These are phyloP conservation scores for Motacilla alba DNA, from an alignment of 2,113 vertebrate species.

Conservation along the genomic window DNA sequence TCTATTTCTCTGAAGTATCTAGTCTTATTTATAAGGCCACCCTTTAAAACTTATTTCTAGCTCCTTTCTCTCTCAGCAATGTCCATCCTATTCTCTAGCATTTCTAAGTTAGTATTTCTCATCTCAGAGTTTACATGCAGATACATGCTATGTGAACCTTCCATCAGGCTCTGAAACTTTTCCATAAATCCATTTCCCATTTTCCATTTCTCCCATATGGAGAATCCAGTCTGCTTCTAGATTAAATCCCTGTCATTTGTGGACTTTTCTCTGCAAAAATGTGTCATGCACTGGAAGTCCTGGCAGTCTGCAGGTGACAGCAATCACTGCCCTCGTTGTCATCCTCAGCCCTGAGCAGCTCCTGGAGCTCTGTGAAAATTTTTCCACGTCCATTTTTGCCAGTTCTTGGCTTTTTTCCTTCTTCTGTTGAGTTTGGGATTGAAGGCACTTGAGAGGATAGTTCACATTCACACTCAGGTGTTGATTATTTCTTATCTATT, in stretches of 20 bases:
- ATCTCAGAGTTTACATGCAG: background rate
- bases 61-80: background rate
- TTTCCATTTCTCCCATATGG: background rate
- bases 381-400: accelerated
- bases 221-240: background rate
- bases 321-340: background rate
- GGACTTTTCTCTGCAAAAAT: background rate
- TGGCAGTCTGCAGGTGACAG: background rate
- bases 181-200: background rate
- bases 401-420: background rate
- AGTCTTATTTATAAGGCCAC: background rate
- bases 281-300: background rate
- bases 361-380: background rate
- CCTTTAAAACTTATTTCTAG: background rate
- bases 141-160: background rate
- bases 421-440: background rate
- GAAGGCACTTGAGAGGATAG: background rate
- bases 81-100: background rate
- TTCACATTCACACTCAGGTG: background rate
- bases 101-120: background rate
- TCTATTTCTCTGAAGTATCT: background rate
- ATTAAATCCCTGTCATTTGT: background rate
- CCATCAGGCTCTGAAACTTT: background rate
- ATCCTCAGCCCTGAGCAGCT: background rate
- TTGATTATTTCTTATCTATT: background rate